Percentiles rank a stretch among this genome's conserved stretches.
Evolutionary conservation across 2,888 invertebrate species (phyloP).

Genomic region (Synanthedon andrenaeformis): DNA sequence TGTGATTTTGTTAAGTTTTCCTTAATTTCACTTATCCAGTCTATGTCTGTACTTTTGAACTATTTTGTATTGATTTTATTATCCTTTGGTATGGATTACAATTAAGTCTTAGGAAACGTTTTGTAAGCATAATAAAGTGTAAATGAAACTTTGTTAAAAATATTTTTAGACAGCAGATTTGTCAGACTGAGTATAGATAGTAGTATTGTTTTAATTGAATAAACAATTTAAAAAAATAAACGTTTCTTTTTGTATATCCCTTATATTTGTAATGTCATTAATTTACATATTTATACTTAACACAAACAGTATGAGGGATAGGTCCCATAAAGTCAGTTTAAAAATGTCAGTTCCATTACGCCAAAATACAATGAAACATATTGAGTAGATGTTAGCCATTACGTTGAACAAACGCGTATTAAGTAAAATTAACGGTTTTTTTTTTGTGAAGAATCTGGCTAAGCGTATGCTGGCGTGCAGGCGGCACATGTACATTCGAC

Average conservation of each 20-base stretch:
- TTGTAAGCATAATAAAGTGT: slow-evolving; percentile 25
- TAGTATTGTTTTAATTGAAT: slow-evolving; percentile 54
- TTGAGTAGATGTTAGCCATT: too few species aligned
- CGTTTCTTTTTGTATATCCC: slow-evolving; percentile 6
- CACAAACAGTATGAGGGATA: too few species aligned
- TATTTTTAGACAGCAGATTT: slow-evolving; percentile 49
- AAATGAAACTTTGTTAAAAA: slow-evolving; percentile 30
- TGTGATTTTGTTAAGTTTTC: slow-evolving; percentile 8
- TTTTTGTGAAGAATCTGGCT: too few species aligned
- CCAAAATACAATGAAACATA: too few species aligned
- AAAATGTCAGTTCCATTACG: too few species aligned
- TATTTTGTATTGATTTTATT: slow-evolving; percentile 1
- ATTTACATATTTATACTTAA: neutral
- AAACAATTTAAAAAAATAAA: slow-evolving; percentile 27
- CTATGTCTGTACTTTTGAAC: slow-evolving; percentile 2
- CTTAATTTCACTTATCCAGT: neutral
- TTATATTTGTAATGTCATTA: neutral
- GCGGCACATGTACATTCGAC: too few species aligned
- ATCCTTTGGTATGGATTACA: neutral
- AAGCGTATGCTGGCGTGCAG: too few species aligned
- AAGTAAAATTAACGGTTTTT: too few species aligned
- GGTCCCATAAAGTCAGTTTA: too few species aligned
- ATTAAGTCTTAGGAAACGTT: neutral
- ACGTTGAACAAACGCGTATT: too few species aligned
- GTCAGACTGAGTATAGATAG: slow-evolving; percentile 65